These are phyloP conservation scores for Holotrichia oblita DNA, from an alignment of 1,140 invertebrate genomes.

Conservation along the genomic window DNA sequence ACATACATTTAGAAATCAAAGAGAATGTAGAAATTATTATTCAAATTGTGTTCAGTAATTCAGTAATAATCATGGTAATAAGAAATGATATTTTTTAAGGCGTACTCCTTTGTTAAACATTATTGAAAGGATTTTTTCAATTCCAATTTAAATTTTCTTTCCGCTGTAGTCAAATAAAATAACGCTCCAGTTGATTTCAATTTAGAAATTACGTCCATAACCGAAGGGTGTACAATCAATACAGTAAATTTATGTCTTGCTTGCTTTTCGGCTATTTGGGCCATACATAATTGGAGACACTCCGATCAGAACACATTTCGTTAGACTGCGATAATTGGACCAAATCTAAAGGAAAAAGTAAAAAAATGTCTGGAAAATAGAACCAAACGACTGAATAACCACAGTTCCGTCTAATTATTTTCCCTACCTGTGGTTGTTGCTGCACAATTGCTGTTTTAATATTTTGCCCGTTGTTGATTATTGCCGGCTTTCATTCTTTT, in stretches of 20 bases:
- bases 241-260: constrained; percentile 9
- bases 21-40: too few relatives aligned
- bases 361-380: not conserved
- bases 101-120: not conserved
- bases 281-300: constrained; percentile 4
- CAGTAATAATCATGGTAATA: too few relatives aligned
- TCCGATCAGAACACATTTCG: not conserved
- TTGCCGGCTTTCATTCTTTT: not conserved
- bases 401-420: not conserved
- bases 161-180: not conserved
- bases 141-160: not conserved
- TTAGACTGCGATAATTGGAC: constrained; percentile 8
- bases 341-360: constrained; percentile 11
- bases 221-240: not conserved
- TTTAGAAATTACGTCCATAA: not conserved
- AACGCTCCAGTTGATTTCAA: not conserved
- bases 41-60: too few relatives aligned
- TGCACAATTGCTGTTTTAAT: not conserved
- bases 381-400: not conserved
- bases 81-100: not conserved
- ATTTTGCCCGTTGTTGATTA: not conserved
- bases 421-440: not conserved
- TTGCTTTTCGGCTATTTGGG: constrained; percentile 8
- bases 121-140: not conserved
- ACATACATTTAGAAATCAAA: too few relatives aligned